These are phyloP conservation scores for Yponomeuta evonymella DNA, from an alignment of 2,888 invertebrate species.

Conservation along the genomic window DNA sequence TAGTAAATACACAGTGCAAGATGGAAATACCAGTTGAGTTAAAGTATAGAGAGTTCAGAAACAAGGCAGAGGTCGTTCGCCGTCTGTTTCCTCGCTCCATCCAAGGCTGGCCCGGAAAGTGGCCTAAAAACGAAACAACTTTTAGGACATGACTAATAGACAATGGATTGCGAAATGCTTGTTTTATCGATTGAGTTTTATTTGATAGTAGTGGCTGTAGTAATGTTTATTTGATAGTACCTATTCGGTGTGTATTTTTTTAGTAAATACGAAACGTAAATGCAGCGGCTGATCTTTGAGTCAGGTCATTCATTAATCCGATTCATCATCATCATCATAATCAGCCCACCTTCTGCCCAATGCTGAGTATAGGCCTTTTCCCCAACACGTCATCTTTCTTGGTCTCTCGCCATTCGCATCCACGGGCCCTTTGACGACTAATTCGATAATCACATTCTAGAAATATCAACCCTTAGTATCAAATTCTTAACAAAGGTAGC, in stretches of 20 bases:
- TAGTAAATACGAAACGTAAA: not conserved
- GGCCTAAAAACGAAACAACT: constrained; percentile 52
- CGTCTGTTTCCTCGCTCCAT: constrained; percentile 37
- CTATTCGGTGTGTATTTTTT: not conserved
- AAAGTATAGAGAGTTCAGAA: not conserved
- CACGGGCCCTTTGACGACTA: no score
- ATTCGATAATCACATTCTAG: no score
- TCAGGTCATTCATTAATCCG: no score
- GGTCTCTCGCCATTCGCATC: no score
- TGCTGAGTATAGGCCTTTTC: no score
- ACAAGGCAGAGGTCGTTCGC: constrained; percentile 20
- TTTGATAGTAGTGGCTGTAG: not conserved
- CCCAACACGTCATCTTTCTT: no score
- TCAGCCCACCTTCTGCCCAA: no score
- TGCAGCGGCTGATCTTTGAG: no score
- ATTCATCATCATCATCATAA: no score
- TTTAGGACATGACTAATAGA: constrained; percentile 67
- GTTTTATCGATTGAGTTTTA: constrained; percentile 23
- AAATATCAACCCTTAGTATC: no score
- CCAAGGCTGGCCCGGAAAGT: constrained; percentile 41
- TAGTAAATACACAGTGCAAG: not conserved
- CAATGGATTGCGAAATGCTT: constrained; percentile 53
- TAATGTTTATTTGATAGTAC: constrained; percentile 5
- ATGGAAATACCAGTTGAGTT: not conserved
- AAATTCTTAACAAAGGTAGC: no score